phyloP scores from a whole-genome alignment of 2,888 invertebrate genomes.

The Enchytraeus crypticus region DNA sequence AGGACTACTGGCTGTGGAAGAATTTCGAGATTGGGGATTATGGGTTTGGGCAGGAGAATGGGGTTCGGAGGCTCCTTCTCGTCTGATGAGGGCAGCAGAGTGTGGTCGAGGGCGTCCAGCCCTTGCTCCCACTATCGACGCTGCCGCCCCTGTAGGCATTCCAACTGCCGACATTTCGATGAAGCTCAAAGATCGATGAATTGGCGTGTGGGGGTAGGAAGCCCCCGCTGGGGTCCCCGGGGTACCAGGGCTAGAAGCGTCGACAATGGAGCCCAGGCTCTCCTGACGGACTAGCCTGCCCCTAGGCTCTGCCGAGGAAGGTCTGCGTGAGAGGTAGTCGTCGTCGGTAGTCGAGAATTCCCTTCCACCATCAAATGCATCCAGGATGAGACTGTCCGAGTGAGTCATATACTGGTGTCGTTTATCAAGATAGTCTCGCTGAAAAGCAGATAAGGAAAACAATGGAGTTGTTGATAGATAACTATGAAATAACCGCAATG shows the following conservation, averaged over 20 bases:
- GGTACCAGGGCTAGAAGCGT: not conserved
- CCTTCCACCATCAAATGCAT: slow-evolving; percentile 10
- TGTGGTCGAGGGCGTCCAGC: not conserved
- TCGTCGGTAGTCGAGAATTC: not conserved
- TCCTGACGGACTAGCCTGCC: not conserved
- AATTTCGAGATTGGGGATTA: not conserved
- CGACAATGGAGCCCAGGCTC: not conserved
- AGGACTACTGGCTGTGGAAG: not conserved
- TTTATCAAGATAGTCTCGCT: slow-evolving; percentile 11
- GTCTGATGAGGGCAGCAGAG: not conserved
- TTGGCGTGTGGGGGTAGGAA: not conserved
- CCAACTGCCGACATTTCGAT: not conserved
- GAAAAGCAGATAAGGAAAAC: too few relatives aligned
- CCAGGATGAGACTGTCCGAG: slow-evolving; percentile 14
- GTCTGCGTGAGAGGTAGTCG: not conserved
- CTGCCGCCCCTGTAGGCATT: not conserved
- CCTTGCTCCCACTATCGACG: not conserved
- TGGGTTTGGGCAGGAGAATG: not conserved
- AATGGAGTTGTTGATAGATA: not conserved
- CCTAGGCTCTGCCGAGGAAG: slow-evolving; percentile 3
- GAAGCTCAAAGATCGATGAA: slow-evolving; percentile 7
- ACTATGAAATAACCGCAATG: not conserved
- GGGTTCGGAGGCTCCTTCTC: not conserved
- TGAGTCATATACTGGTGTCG: slow-evolving; percentile 8
- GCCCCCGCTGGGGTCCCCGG: not conserved